Base-by-base conservation (phyloP, 2,888 invertebrate genomes). In the Stenichneumon culpator region DNA sequence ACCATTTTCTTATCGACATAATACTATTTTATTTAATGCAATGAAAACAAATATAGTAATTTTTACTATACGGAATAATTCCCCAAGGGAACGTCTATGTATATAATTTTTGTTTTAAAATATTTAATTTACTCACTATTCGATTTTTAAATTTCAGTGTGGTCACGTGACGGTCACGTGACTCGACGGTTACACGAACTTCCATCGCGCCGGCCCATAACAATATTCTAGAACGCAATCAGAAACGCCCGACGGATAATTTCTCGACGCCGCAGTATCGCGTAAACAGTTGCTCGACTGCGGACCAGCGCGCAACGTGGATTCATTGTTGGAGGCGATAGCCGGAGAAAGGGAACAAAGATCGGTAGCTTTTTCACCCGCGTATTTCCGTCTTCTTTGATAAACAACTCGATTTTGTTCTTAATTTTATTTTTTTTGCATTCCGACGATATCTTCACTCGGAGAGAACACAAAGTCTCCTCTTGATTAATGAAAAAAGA, bases 271-370 rank as follows among this genome's bases (percentile, higher is more conserved):
- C 68, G 25, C 19, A 32, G 39, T 32, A 36, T 36, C 44, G 44
- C 47, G 44, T 32, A 69, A 78, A 69, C 68, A 57, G 57, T 47
- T 36, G 69, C 28, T 69, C 65, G 65, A 75, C 47, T 65, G 19
- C 36, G 54, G 44, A 52, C 50, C 60, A 47, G 16, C 74, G 44
- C 28, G 63, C 22, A 63, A 69, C 25, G 25, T 25, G 65, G 32
- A 54, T 80, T 25, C 54, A 25, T 79, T 60, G 32, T 72, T 32
- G 22, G 57, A 68, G 50, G 22, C 74, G 52, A 63, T 22, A 32
- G 44, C 16, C 14, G 25, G 63, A 16, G 28, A 47, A 67, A 50
- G 77, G 77, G 80, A 81, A 81, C 81, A 80, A 84, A 68, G 80
- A 75, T 32, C 47, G 60, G 60, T 60, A 52, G 75, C 28, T 28